Evolutionary conservation across 2,113 vertebrate species (phyloP).

Genomic region (Glaucidium brasilianum): DNA sequence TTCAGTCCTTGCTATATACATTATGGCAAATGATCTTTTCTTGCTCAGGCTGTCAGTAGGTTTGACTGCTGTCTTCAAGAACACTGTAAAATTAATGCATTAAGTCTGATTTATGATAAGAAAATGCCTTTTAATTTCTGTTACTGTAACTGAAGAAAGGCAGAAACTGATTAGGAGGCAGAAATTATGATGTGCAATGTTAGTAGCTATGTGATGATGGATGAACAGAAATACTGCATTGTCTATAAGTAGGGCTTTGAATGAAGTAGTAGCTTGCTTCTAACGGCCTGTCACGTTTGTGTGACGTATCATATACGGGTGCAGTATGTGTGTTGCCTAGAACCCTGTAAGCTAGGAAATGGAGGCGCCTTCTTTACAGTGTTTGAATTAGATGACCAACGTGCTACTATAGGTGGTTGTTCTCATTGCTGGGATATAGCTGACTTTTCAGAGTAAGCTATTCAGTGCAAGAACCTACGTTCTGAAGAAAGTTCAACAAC

Average conservation of each 20-base stretch:
- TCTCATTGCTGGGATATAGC: not conserved
- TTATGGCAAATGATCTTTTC: not conserved
- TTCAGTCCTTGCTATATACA: not conserved
- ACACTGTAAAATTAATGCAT: not conserved
- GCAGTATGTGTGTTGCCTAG: not conserved
- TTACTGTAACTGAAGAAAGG: not conserved
- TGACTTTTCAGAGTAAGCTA: not conserved
- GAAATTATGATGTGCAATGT: rapidly evolving
- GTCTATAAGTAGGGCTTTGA: not conserved
- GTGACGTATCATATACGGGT: not conserved
- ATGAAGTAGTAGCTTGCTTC: not conserved
- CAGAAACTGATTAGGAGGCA: not conserved
- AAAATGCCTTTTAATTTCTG: not conserved
- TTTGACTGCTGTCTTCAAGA: not conserved
- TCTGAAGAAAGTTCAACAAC: not conserved
- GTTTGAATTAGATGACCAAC: not conserved
- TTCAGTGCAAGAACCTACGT: not conserved
- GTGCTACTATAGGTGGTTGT: rapidly evolving
- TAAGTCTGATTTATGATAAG: not conserved
- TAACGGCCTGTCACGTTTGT: not conserved
- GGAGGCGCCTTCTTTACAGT: not conserved
- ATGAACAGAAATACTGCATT: not conserved
- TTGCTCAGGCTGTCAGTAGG: not conserved
- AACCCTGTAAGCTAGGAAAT: not conserved
- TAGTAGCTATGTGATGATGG: not conserved